Percentiles rank a stretch among this genome's conserved stretches.
Conservation (phyloP, 2,888 invertebrate species). For the Phlogophora meticulosa region DNA sequence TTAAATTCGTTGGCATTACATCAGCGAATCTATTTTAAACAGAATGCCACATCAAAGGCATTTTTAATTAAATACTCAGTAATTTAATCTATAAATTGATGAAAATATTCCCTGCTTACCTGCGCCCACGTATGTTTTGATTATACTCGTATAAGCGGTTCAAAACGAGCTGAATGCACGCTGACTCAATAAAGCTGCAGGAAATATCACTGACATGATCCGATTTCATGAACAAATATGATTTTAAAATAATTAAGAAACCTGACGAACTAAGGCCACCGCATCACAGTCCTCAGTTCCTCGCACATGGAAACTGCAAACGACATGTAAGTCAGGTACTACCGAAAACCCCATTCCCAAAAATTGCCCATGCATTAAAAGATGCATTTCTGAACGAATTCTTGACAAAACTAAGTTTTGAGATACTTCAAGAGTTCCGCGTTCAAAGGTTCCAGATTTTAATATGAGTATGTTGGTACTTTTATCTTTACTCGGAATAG, state of each 20-base stretch:
- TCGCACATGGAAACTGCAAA: neutral
- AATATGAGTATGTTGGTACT: slow-evolving; percentile 4
- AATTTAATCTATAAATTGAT: neutral
- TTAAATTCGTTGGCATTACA: neutral
- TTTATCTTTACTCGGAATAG: slow-evolving; percentile 4
- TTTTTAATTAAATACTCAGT: neutral
- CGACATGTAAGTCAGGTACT: too few species aligned
- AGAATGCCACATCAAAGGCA: neutral
- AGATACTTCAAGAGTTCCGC: neutral
- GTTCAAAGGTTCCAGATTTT: neutral
- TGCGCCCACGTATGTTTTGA: neutral
- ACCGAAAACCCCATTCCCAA: too few species aligned
- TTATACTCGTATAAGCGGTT: too few species aligned
- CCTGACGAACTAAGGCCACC: too few species aligned
- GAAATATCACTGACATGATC: too few species aligned
- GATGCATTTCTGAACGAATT: neutral
- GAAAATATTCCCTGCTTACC: neutral
- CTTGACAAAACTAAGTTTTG: slow-evolving; percentile 7
- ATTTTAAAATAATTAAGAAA: neutral
- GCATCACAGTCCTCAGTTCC: neutral
- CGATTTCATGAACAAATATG: neutral
- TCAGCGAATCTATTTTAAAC: neutral
- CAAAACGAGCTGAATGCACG: too few species aligned
- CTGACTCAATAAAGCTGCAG: too few species aligned
- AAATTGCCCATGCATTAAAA: slow-evolving; percentile 2